Evolutionary conservation across 2,113 vertebrate genomes (phyloP).

Genomic region (Muntiacus muntjak): DNA sequence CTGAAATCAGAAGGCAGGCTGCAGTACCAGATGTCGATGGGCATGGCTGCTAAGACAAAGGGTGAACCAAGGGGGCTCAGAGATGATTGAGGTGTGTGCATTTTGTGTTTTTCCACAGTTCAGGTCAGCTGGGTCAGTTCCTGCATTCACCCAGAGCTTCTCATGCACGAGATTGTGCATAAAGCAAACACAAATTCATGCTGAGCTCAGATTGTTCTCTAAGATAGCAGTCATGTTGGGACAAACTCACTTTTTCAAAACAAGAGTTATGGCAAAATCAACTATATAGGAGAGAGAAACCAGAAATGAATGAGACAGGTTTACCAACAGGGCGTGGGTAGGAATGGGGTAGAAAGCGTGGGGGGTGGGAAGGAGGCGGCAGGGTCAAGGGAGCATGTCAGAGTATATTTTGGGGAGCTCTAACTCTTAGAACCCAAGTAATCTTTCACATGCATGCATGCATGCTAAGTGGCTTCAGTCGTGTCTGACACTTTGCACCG

Average conservation of each 20-base stretch:
- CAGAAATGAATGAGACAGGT: constrained; percentile 13
- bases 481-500: neutral
- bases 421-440: neutral
- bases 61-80: neutral
- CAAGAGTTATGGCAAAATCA: neutral
- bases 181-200: neutral
- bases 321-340: neutral
- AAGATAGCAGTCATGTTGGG: neutral
- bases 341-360: neutral
- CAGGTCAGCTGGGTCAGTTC: neutral
- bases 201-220: neutral
- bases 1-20: neutral
- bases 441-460: neutral
- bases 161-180: neutral
- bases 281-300: neutral
- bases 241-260: constrained; percentile 6
- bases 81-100: neutral
- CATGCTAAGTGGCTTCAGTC: neutral
- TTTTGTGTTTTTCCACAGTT: neutral
- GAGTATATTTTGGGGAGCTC: neutral
- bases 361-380: neutral
- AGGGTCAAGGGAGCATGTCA: neutral
- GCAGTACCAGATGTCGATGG: neutral
- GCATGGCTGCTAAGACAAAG: neutral
- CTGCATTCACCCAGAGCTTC: neutral